Conservation (phyloP, 2,797 vertebrate genomes). For the Tenualosa thibaudeaui region DNA sequence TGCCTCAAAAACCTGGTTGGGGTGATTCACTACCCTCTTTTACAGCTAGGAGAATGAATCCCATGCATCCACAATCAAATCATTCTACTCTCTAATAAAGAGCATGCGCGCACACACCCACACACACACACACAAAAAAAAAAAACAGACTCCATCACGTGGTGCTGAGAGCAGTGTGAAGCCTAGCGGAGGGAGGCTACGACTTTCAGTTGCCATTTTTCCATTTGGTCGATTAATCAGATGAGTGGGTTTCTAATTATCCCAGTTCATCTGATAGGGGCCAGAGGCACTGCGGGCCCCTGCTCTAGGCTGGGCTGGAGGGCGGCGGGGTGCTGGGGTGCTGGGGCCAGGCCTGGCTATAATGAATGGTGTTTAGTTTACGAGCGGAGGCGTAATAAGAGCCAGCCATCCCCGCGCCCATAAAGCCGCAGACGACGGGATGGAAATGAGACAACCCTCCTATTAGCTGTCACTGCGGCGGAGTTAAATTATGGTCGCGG, state of each 20-base stretch:
- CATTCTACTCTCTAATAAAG: too few species aligned
- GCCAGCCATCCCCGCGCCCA: constrained; percentile 42
- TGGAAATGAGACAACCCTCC: constrained; percentile 40
- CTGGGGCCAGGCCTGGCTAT: constrained; percentile 37
- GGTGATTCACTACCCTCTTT: too few species aligned
- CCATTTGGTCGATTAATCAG: constrained; percentile 51
- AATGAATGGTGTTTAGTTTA: constrained; percentile 56
- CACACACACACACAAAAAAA: neutral
- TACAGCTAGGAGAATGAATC: too few species aligned
- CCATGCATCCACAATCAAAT: too few species aligned
- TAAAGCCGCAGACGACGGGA: constrained; percentile 45
- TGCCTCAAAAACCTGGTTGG: too few species aligned
- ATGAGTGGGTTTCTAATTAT: constrained; percentile 61
- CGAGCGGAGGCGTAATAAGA: constrained; percentile 50
- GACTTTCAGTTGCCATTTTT: constrained; percentile 22
- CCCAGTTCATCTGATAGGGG: constrained; percentile 58
- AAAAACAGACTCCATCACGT: too few species aligned
- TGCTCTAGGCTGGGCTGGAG: constrained; percentile 17
- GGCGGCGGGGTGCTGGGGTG: too few species aligned
- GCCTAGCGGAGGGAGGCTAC: neutral
- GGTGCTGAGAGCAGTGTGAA: neutral
- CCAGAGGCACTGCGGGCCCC: constrained; percentile 38
- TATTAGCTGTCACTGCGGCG: constrained; percentile 40
- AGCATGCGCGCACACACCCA: too few species aligned
- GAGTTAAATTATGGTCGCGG: constrained; percentile 32